A percentile compares a stretch with the other conserved stretches of the same genome.
phyloP scores from a whole-genome alignment of 2,888 invertebrate genomes.

The Diplazon laetatorius region DNA sequence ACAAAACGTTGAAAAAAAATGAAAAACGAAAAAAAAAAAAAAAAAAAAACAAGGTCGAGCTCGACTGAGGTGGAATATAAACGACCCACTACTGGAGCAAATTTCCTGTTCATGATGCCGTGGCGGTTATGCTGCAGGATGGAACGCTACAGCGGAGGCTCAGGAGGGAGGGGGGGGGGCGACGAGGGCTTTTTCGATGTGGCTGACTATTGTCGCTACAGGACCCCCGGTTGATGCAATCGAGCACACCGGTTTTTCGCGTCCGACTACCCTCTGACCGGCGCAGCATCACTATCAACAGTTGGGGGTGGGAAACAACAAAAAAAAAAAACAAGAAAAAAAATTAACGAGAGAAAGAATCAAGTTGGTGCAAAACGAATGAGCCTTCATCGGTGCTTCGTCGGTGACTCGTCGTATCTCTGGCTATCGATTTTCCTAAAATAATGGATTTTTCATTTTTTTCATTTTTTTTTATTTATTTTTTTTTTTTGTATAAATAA shows the following conservation, averaged over 20 bases:
- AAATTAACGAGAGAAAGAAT: neutral
- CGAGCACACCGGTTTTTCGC: conserved; percentile 40
- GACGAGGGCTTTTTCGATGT: too few species aligned
- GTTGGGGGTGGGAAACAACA: conserved; percentile 5
- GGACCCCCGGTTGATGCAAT: conserved; percentile 42
- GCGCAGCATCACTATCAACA: conserved; percentile 18
- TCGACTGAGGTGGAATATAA: conserved; percentile 54
- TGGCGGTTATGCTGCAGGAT: neutral
- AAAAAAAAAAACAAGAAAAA: conserved; percentile 1
- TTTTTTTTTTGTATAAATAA: neutral
- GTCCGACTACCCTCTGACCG: conserved; percentile 16
- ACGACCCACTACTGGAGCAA: conserved; percentile 63
- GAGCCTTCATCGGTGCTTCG: neutral
- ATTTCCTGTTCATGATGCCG: conserved; percentile 58
- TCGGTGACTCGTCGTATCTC: neutral
- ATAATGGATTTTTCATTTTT: too few species aligned
- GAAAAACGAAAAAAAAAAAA: conserved; percentile 17
- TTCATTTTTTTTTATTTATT: neutral
- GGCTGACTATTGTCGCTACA: conserved; percentile 26
- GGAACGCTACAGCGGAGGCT: too few species aligned
- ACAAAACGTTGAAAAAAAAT: conserved; percentile 3
- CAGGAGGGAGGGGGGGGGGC: too few species aligned
- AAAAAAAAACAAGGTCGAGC: conserved; percentile 32
- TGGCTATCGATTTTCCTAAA: neutral
- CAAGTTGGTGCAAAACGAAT: neutral